Percentiles rank a stretch among this genome's conserved stretches.
phyloP scores from a whole-genome alignment of 2,888 invertebrate genomes.

The Dioctria linearis region DNA sequence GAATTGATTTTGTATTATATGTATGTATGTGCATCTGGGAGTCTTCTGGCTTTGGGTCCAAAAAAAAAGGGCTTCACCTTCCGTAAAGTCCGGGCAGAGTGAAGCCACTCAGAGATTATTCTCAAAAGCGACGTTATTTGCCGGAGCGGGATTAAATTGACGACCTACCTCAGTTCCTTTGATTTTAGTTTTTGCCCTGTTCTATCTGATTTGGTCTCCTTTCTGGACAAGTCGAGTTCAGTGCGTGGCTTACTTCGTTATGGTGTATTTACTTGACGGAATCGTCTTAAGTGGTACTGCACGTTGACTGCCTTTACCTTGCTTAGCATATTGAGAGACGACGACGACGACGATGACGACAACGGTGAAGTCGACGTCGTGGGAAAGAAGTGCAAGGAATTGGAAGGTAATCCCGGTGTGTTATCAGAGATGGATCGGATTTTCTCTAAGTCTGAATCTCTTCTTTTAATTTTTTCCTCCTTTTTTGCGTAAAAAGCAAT shows the following conservation, averaged over 20 bases:
- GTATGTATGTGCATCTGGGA: slow-evolving; percentile 30
- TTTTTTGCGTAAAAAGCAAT: too few relatives aligned
- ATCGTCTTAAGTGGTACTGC: slow-evolving; percentile 50
- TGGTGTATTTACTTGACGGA: slow-evolving; percentile 51
- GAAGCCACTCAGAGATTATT: slow-evolving; percentile 55
- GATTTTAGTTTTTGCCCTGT: slow-evolving; percentile 58
- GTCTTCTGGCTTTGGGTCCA: slow-evolving; percentile 1
- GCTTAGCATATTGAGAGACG: slow-evolving; percentile 35
- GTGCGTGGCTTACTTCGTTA: slow-evolving; percentile 53
- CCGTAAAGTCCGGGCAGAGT: slow-evolving; percentile 29
- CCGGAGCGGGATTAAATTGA: slow-evolving; percentile 62
- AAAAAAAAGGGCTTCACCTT: slow-evolving; percentile 31
- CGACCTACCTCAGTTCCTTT: slow-evolving; percentile 62
- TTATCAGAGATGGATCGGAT: slow-evolving; percentile 48
- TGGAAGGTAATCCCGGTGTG: slow-evolving; percentile 29
- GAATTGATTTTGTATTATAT: neutral
- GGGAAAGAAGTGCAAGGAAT: slow-evolving; percentile 44
- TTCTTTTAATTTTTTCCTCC: neutral
- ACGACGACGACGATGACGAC: too few relatives aligned
- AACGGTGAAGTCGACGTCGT: slow-evolving; percentile 12
- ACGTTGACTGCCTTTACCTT: slow-evolving; percentile 35
- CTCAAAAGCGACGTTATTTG: slow-evolving; percentile 60
- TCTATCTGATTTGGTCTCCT: slow-evolving; percentile 50
- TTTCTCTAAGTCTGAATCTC: neutral
- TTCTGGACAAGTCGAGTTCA: slow-evolving; percentile 38